Conservation (phyloP, 2,113 vertebrate species). For the Phoenicopterus ruber region DNA sequence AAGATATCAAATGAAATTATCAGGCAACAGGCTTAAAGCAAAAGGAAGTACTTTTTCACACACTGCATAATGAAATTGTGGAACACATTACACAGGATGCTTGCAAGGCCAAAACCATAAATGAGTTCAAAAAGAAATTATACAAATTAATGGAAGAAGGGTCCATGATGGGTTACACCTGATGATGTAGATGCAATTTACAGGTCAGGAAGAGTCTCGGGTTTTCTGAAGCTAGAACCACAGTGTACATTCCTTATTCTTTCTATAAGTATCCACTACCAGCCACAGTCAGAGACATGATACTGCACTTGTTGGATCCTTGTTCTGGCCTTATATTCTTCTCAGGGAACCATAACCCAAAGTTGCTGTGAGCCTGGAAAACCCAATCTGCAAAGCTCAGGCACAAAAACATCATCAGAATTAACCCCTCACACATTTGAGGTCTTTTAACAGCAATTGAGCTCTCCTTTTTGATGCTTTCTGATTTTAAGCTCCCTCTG, state of each 20-base stretch:
- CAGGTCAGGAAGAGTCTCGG: not conserved
- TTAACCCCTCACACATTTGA: not conserved
- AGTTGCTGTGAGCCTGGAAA: not conserved
- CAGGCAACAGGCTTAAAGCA: slow-evolving; percentile 40
- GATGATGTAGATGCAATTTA: not conserved
- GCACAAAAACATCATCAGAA: not conserved
- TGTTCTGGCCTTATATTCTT: not conserved
- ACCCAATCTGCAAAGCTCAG: not conserved
- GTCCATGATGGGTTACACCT: not conserved
- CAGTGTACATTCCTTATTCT: not conserved
- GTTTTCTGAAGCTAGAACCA: slow-evolving; percentile 3
- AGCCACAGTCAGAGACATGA: not conserved
- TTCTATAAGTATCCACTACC: not conserved
- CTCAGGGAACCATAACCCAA: not conserved
- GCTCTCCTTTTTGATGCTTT: not conserved
- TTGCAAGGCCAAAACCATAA: slow-evolving; percentile 33
- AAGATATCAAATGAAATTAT: slow-evolving; percentile 38
- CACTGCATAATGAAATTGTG: slow-evolving; percentile 55
- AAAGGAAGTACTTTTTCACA: slow-evolving; percentile 61
- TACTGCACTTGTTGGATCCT: not conserved
- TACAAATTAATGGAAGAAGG: slow-evolving; percentile 23
- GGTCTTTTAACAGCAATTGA: not conserved
- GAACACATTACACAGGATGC: slow-evolving; percentile 45
- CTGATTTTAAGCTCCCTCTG: not conserved
- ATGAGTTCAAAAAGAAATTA: slow-evolving; percentile 36